Base-by-base conservation (phyloP, 1,140 invertebrate genomes). In the Drosophila pseudoananassae region DNA sequence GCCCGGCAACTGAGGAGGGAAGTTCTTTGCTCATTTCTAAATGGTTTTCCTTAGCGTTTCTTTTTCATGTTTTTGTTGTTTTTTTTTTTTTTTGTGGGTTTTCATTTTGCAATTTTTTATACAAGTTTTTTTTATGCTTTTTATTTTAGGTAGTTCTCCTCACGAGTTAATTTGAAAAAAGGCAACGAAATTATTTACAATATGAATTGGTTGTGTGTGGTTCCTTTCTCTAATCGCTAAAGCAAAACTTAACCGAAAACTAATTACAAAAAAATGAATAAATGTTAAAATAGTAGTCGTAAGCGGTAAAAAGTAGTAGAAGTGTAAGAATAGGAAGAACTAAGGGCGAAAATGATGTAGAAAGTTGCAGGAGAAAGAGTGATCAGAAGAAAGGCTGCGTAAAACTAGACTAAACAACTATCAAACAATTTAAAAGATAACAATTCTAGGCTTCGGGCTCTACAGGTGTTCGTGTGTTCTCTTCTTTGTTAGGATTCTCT, bases 181-280 rank as follows among this genome's bases (percentile, higher is more conserved):
- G 79, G 64, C 64, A 82, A 82, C 81, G 74, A 85, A 85, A 85
- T 85, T 85, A 85, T 85, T 85, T 85, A 85, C 82, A 85, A 73
- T 78, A 87, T 85, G 81, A 68, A 68, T 68, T 68, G n/a, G 36
- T 55, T 56, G 56, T 70, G 69, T 51, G 38, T 56, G 29, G 65
- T 54, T 76, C 23, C 56, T 43, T 59, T 65, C 31, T 33, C 65
- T 58, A 57, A 9, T 20, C 43, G 56, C 57, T 64, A 59, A 47
- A 66, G 40, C 15, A 52, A 43, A 71, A 56, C 53, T 60, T 59
- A 75, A 59, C 20, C 58, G 33, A 74, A 70, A 76, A 66, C 55
- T 75, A 73, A 78, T 66, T 78, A 66, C 23, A 66, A 65, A 61
- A 36, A 65, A 77, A 70, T 72, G 59, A 46, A 65, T 68, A 46